phyloP scores from a whole-genome alignment of 2,113 vertebrate genomes.

The Oryzias javanicus region DNA sequence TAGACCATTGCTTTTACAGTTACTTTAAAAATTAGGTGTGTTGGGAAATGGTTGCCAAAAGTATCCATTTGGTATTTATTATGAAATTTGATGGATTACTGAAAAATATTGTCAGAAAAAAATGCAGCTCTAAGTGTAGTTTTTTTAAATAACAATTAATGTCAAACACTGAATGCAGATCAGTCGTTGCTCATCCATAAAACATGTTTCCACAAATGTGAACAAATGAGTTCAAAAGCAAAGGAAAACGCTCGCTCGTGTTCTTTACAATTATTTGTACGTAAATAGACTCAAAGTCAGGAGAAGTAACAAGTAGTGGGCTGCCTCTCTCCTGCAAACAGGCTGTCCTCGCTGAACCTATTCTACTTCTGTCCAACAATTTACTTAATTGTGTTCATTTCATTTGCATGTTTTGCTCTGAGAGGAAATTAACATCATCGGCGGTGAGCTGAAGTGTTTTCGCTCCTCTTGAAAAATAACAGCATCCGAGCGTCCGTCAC shows the following conservation, averaged over 20 bases:
- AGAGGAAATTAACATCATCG: slow-evolving; percentile 75
- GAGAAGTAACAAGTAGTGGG: slow-evolving; percentile 58
- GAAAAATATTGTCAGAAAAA: too few relatives aligned
- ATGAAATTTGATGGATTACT: too few relatives aligned
- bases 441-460: slow-evolving; percentile 75
- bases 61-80: too few relatives aligned
- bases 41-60: too few relatives aligned
- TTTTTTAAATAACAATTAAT: not conserved
- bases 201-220: slow-evolving; percentile 17
- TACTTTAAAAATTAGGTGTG: too few relatives aligned
- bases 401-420: slow-evolving; percentile 75
- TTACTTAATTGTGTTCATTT: slow-evolving; percentile 66
- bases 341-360: slow-evolving; percentile 55
- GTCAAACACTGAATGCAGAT: not conserved
- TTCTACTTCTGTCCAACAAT: slow-evolving; percentile 57
- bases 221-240: slow-evolving; percentile 15
- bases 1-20: too few relatives aligned
- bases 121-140: too few relatives aligned
- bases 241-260: slow-evolving; percentile 25
- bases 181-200: not conserved
- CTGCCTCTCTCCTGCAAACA: slow-evolving; percentile 48
- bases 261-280: slow-evolving; percentile 36
- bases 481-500: slow-evolving; percentile 58
- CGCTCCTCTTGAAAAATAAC: slow-evolving; percentile 73
- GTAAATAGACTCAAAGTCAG: slow-evolving; percentile 54